phyloP scores from a whole-genome alignment of 2,888 invertebrate species.

The Dasysyrphus tricinctus region DNA sequence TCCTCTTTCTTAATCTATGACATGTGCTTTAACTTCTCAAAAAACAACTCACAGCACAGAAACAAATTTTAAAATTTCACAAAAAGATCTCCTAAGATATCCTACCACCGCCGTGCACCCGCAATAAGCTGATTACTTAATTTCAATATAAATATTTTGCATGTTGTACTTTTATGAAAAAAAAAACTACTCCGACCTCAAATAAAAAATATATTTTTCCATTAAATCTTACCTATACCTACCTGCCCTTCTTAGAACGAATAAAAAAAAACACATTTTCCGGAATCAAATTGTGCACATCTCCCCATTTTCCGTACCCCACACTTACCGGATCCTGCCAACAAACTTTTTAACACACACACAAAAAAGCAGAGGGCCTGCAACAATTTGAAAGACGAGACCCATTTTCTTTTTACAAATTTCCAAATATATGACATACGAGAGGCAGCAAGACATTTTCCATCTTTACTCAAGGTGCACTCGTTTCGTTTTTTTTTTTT shows the following conservation, averaged over 20 bases:
- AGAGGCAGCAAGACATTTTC: slow-evolving; percentile 37
- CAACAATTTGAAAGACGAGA: slow-evolving; percentile 10
- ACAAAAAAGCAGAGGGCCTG: not conserved
- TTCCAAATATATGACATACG: slow-evolving; percentile 28
- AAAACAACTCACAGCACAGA: no score
- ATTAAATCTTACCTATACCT: not conserved
- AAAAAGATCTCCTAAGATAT: no score
- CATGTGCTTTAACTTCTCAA: no score
- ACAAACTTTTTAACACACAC: slow-evolving; percentile 14
- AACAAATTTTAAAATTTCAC: no score
- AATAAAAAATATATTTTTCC: slow-evolving; percentile 3
- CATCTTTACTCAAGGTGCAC: slow-evolving; percentile 31
- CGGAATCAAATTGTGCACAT: slow-evolving; percentile 34
- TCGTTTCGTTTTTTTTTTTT: not conserved
- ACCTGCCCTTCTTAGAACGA: not conserved
- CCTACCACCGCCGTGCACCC: no score
- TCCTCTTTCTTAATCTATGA: no score
- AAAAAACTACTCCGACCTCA: not conserved
- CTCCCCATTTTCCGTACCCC: not conserved
- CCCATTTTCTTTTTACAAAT: slow-evolving; percentile 34
- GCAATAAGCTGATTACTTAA: not conserved
- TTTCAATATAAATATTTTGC: not conserved
- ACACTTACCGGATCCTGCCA: not conserved
- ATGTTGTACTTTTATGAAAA: not conserved
- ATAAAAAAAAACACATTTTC: slow-evolving; percentile 10